Evolutionary conservation across 2,797 vertebrate species (phyloP), one percentile per base, ranked within the genome.

Genomic region (Thunnus albacares): DNA sequence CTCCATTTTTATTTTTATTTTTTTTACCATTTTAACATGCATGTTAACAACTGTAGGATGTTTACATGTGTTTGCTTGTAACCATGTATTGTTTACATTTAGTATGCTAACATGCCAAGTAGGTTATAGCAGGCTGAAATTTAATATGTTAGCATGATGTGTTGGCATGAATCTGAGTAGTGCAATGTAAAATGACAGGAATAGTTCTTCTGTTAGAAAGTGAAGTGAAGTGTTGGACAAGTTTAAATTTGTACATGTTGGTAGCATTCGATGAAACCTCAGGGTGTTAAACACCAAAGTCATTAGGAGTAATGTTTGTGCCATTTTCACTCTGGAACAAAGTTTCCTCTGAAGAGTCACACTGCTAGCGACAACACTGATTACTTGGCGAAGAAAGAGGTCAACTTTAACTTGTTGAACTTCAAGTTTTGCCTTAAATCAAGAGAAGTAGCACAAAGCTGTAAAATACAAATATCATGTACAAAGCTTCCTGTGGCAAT

Each of bases 381-480:
- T 49, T 49, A 49, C 5, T 49, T 49, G 45, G 45, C 5, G 8
- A 49, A 49, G 15, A 49, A 49, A 49, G 17, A 49, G 17, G 17
- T 18, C 5, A 49, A 49, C 17, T 49, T 17, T 5, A 49, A 17
- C 45, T 49, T 49, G 24, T 28, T 47, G 2, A 30, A 56, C 52
- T n/a, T 57, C 15, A 26, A 2, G 3, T 43, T 26, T 45, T 12
- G 1, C 14, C 43, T 18, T 47, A 26, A 49, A 57, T 51, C 3
- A 38, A 58, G 15, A 55, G 13, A 22, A 13, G 18, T 10, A 7
- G 14, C 35, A 17, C 2, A 38, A 30, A 22, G 28, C 35, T 49
- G 28, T 57, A 20, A 55, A 73, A 62, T 60, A 24, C 62, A 78
- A 38, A 47, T 59, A 65, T 18, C 14, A 57, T 38, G 11, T 26